Conservation (phyloP, 2,888 invertebrate species). For the Rhynchonema sp. region DNA sequence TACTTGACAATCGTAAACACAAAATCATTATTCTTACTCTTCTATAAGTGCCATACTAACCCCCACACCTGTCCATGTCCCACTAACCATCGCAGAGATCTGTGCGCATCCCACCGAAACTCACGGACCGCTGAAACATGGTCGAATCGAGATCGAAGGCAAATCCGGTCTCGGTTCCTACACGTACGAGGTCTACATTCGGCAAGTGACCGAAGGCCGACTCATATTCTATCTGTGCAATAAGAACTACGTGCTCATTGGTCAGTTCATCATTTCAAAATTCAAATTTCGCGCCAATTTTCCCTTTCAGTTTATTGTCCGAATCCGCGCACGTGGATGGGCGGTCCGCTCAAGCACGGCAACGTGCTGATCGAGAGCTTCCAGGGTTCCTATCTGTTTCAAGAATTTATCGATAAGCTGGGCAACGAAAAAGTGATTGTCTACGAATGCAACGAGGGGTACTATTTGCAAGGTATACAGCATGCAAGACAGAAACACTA, state of each 20-base stretch:
- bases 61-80: no score
- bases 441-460: constrained; percentile 84
- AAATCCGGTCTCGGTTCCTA: constrained; percentile 29
- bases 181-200: constrained; percentile 32
- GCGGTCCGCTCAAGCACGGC: neutral
- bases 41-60: no score
- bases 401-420: constrained; percentile 24
- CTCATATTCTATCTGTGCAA: constrained; percentile 26
- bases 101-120: constrained; percentile 23
- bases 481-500: no score
- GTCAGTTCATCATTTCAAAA: constrained; percentile 11
- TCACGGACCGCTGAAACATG: constrained; percentile 25
- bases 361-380: neutral
- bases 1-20: no score
- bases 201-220: constrained; percentile 19
- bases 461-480: constrained; percentile 39
- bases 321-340: neutral
- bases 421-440: constrained; percentile 78
- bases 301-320: neutral
- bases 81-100: no score
- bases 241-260: constrained; percentile 26
- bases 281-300: neutral
- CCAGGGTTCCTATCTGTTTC: neutral
- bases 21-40: no score
- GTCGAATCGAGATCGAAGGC: constrained; percentile 30